Conservation (phyloP, 1,140 invertebrate genomes). For the Prorops nasuta region DNA sequence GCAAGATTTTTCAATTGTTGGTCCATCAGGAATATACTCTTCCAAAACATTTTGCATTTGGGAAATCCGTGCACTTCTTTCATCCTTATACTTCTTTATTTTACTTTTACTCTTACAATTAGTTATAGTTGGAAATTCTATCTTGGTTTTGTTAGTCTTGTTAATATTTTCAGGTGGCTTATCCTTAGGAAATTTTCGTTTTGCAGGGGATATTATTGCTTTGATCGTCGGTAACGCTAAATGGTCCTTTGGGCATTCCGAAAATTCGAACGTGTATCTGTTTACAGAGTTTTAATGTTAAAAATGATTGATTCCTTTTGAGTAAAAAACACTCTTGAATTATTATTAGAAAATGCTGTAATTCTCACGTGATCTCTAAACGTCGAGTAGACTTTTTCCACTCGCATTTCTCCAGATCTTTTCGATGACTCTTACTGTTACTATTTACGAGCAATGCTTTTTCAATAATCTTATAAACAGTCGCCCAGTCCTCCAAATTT, state of each 20-base stretch:
- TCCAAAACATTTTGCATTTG: slow-evolving; percentile 27
- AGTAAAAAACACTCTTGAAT: slow-evolving; percentile 2
- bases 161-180: neutral
- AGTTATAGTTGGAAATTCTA: neutral
- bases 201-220: slow-evolving; percentile 30
- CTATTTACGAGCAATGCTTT: slow-evolving; percentile 31
- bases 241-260: slow-evolving; percentile 21
- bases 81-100: too few relatives aligned
- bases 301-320: neutral
- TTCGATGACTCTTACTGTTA: slow-evolving; percentile 5
- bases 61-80: slow-evolving; percentile 9
- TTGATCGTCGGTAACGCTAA: slow-evolving; percentile 32
- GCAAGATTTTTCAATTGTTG: slow-evolving; percentile 13
- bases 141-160: neutral
- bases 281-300: neutral
- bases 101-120: neutral
- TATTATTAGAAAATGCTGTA: neutral
- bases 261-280: slow-evolving; percentile 32
- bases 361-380: slow-evolving; percentile 34
- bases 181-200: slow-evolving; percentile 8
- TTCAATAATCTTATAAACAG: slow-evolving; percentile 31
- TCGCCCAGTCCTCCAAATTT: slow-evolving; percentile 34
- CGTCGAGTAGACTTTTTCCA: slow-evolving; percentile 31
- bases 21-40: slow-evolving; percentile 33
- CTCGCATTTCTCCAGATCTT: slow-evolving; percentile 13